Conservation (phyloP, 2,888 invertebrate genomes). For the Loripinus fragilis region DNA sequence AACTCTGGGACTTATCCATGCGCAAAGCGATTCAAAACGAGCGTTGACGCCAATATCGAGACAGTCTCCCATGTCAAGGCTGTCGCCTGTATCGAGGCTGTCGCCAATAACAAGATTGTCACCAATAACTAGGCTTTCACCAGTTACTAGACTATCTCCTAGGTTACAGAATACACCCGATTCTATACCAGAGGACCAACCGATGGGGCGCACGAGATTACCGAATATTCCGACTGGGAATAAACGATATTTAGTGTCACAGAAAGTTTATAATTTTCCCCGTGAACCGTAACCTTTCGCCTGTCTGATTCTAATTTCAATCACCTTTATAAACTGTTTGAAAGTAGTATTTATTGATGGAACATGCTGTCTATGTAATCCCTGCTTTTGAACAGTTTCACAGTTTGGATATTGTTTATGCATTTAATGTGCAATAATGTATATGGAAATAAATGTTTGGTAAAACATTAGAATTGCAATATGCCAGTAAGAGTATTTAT, state of each 20-base stretch:
- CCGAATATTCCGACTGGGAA: slow-evolving; percentile 75
- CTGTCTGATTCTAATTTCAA: no score
- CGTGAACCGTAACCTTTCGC: not conserved
- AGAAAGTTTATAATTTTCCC: slow-evolving; percentile 24
- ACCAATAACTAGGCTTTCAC: slow-evolving; percentile 53
- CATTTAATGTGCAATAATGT: no score
- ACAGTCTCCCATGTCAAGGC: not conserved
- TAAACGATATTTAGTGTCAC: slow-evolving; percentile 62
- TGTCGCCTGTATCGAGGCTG: slow-evolving; percentile 33
- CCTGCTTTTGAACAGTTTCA: no score
- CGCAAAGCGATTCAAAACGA: slow-evolving; percentile 47
- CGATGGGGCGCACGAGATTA: slow-evolving; percentile 59
- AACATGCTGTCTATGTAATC: no score
- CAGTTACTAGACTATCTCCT: not conserved
- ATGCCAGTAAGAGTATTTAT: no score
- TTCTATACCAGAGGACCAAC: slow-evolving; percentile 41
- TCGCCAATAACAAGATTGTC: slow-evolving; percentile 16
- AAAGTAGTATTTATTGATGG: no score
- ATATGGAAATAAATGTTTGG: no score
- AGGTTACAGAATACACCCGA: not conserved
- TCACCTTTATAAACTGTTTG: no score
- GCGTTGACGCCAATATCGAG: slow-evolving; percentile 62
- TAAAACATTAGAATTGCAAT: no score
- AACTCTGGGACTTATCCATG: slow-evolving; percentile 41
- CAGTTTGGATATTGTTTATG: no score